Base-by-base conservation (phyloP, 2,888 invertebrate species). In the Ectemnius cavifrons region DNA sequence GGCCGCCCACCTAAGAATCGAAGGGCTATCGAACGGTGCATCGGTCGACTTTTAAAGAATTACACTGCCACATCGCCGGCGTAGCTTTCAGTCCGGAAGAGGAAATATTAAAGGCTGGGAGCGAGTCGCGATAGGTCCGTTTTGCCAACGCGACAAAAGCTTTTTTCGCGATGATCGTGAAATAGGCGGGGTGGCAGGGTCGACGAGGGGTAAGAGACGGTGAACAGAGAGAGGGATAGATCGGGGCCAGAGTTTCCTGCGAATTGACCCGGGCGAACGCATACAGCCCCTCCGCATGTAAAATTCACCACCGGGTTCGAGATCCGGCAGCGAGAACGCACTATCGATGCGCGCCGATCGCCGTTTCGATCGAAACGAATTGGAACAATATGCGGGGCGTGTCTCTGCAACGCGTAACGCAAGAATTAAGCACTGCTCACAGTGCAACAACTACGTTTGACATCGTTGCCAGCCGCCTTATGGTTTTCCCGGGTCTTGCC, bases 261-360 rank as follows among this genome's bases (percentile, higher is more conserved):
- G 74, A 73, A 64, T 63, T 65, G 70, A 63, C 65, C 67, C 64
- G 67, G 46, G 23, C 64, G 68, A 78, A 70, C 49, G 67, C 68
- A 71, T 62, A 23, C 78, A 78, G n/a, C 69, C 77, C 77, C 79
- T 77, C 71, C 67, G 73, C 77, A 72, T 81, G 75, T 71, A 84
- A 82, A 83, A 83, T 83, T 83, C 79, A 84, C 76, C 81, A 82
- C 77, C 77, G 78, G 80, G 85, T 86, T 81, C 79, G 78, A 75
- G 78, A 81, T 83, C 79, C 76, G 81, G 67, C 71, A 63, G 69
- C 37, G 81, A 72, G 83, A 47, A 75, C 75, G 75, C 58, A 75
- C 56, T 16, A 20, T 59, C 72, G 59, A 65, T 67, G 79, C 73
- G 75, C n/a, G 57, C 67, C 66, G 75, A 78, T 74, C 81, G 71